Percentiles rank a stretch among this genome's conserved stretches.
These are phyloP conservation scores for Galaxea fascicularis DNA, from an alignment of 92 coral and sea anemone genomes.

Conservation along the genomic window DNA sequence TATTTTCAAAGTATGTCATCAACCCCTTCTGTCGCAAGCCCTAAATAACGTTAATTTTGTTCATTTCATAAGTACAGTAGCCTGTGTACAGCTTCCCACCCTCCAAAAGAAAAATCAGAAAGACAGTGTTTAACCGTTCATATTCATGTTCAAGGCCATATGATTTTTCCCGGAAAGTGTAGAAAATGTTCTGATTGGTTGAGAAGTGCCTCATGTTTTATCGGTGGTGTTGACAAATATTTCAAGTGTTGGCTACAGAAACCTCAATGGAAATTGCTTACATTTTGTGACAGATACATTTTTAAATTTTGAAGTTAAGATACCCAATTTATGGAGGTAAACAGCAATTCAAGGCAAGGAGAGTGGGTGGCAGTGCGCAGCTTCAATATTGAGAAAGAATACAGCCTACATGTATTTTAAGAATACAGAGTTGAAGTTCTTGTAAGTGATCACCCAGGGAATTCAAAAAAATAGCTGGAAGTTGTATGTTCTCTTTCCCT, in stretches of 20 bases:
- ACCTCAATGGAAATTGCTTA: background rate
- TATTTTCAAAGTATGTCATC: background rate
- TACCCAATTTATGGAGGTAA: background rate
- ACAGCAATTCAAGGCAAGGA: background rate
- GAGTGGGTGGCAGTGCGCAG: background rate
- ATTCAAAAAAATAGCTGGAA: background rate
- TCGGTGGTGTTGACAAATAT: background rate
- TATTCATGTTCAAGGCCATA: background rate
- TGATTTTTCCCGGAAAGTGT: background rate
- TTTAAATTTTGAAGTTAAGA: too few relatives aligned
- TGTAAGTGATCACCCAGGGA: too few relatives aligned
- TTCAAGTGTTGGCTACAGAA: background rate
- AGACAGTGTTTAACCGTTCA: slow-evolving; percentile 1
- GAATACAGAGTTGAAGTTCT: too few relatives aligned
- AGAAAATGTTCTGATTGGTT: slow-evolving; percentile 2
- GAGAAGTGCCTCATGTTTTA: slow-evolving; percentile 16
- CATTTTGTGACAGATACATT: slow-evolving; percentile 5
- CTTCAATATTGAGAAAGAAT: too few relatives aligned
- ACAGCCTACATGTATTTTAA: too few relatives aligned
- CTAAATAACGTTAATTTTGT: background rate
- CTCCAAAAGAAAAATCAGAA: slow-evolving; percentile 7
- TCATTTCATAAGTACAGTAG: background rate
- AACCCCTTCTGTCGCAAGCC: slow-evolving; percentile 2
- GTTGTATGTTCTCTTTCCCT: slow-evolving; percentile 1
- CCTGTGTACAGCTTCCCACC: slow-evolving; percentile 9